Conservation (phyloP, 2,888 invertebrate genomes). For the Drosophila ustulata region DNA sequence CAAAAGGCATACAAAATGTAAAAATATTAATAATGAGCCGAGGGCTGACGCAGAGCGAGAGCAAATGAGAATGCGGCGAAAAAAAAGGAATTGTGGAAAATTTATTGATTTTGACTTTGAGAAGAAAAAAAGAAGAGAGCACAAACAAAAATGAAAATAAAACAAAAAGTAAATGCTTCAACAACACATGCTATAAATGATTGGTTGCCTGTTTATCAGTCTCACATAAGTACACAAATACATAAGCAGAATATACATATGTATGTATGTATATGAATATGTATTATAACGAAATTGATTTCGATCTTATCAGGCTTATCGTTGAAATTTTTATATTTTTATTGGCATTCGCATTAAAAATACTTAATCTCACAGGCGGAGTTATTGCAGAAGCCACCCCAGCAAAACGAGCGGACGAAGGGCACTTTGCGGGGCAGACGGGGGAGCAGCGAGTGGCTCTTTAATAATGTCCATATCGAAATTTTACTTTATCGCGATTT, state of each 20-base stretch:
- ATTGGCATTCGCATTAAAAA: conserved; percentile 80
- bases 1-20: conserved; percentile 78
- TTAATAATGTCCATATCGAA: conserved; percentile 79
- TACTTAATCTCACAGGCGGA: conserved; percentile 76
- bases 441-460: conserved; percentile 30
- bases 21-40: conserved; percentile 78
- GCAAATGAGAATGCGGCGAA: conserved; percentile 52
- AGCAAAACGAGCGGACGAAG: not conserved
- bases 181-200: conserved; percentile 55
- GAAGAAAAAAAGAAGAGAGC: conserved; percentile 46
- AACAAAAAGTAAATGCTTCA: conserved; percentile 40
- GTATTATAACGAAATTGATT: conserved; percentile 72
- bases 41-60: conserved; percentile 62
- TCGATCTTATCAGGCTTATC: conserved; percentile 70
- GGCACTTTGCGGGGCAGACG: conserved; percentile 3
- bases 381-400: conserved; percentile 62
- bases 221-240: conserved; percentile 23
- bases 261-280: not conserved
- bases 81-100: conserved; percentile 67
- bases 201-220: conserved; percentile 53
- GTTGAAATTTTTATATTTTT: conserved; percentile 79
- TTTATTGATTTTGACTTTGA: conserved; percentile 82
- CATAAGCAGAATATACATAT: conserved; percentile 6
- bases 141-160: conserved; percentile 24
- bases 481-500: conserved; percentile 78